Conservation (phyloP, 1,140 invertebrate species). For the Zaprionus taronus region DNA sequence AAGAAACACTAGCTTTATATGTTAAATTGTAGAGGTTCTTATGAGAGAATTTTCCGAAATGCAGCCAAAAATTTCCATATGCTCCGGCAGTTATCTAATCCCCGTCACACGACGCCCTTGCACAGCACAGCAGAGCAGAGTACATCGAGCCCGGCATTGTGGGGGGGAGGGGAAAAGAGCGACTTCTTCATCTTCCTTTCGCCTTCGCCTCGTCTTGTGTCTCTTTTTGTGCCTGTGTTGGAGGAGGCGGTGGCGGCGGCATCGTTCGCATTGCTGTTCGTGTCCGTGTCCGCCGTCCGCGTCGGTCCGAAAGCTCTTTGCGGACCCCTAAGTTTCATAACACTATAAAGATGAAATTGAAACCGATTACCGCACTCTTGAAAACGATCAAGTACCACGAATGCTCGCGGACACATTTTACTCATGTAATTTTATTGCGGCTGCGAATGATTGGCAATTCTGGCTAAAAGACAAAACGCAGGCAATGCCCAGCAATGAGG, state of each 20-base stretch:
- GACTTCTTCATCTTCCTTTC: background rate
- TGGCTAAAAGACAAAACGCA: constrained; percentile 77
- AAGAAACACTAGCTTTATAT: too few species aligned
- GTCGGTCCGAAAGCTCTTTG: constrained; percentile 6
- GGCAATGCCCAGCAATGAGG: constrained; percentile 13
- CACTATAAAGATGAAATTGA: constrained; percentile 83
- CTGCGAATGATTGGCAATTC: constrained; percentile 80
- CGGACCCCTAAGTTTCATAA: constrained; percentile 69
- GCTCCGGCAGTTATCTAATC: background rate
- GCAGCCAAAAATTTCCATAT: background rate
- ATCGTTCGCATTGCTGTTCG: background rate
- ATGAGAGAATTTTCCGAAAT: too few species aligned
- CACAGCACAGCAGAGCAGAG: background rate
- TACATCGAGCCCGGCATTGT: background rate
- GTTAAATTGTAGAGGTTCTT: too few species aligned
- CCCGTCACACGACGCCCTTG: background rate
- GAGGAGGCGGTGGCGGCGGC: constrained; percentile 13
- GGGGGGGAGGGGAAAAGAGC: background rate
- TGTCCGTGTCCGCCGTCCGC: background rate
- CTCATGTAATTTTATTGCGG: constrained; percentile 82
- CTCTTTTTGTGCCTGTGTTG: constrained; percentile 8
- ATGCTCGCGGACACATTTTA: constrained; percentile 82
- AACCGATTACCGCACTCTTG: constrained; percentile 84
- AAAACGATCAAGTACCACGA: constrained; percentile 82
- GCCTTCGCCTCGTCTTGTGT: background rate